These are phyloP conservation scores for Drosophila littoralis DNA, from an alignment of 1,140 invertebrate species.

Conservation along the genomic window DNA sequence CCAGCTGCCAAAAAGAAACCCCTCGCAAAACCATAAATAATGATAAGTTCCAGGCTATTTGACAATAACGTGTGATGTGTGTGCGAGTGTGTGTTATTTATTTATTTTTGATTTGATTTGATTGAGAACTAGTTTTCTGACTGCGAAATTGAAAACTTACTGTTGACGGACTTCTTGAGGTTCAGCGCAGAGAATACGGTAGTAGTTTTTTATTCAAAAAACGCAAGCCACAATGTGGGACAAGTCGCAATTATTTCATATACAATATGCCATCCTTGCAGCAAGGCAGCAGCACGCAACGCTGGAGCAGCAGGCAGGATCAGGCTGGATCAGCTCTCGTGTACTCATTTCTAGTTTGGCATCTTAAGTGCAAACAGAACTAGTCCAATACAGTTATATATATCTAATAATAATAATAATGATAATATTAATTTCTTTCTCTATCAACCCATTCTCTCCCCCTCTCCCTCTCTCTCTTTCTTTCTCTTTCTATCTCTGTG, in stretches of 20 bases:
- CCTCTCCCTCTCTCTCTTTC: conserved; percentile 15
- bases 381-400: background rate
- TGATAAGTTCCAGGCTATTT: conserved; percentile 25
- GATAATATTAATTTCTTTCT: background rate
- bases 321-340: conserved; percentile 35
- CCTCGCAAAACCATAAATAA: conserved; percentile 39
- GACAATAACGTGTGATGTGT: conserved; percentile 3
- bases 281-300: conserved; percentile 14
- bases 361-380: conserved; percentile 10
- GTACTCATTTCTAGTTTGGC: conserved; percentile 15
- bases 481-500: conserved; percentile 14
- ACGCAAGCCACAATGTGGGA: conserved; percentile 35
- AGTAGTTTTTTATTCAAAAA: conserved; percentile 83
- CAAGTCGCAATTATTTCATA: conserved; percentile 30
- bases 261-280: conserved; percentile 34
- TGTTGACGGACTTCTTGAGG: conserved; percentile 55
- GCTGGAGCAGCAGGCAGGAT: conserved; percentile 39
- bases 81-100: conserved; percentile 28
- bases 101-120: conserved; percentile 8
- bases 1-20: conserved; percentile 26
- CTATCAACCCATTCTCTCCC: background rate
- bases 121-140: conserved; percentile 23
- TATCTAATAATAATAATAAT: conserved; percentile 8
- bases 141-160: conserved; percentile 22
- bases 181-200: conserved; percentile 84